Conservation (phyloP, 2,888 invertebrate genomes). For the Euplagia quadripunctaria region DNA sequence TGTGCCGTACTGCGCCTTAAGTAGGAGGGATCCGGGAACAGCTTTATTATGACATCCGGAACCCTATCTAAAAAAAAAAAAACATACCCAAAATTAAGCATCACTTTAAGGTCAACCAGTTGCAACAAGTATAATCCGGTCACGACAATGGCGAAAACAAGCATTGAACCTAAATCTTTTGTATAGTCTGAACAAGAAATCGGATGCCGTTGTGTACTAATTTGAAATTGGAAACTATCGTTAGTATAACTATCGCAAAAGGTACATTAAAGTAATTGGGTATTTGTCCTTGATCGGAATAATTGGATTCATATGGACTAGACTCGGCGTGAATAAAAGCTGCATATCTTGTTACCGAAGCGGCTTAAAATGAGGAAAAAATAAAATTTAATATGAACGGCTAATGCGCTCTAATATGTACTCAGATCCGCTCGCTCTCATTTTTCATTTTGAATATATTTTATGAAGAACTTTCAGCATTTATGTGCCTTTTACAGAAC, state of each 20-base stretch:
- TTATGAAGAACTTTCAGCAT: no score
- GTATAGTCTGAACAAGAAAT: neutral
- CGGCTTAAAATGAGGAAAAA: neutral
- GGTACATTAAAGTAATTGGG: slow-evolving; percentile 2
- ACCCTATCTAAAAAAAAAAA: no score
- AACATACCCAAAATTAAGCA: no score
- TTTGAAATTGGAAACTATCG: neutral
- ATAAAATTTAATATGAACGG: neutral
- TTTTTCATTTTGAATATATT: no score
- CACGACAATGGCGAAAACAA: neutral
- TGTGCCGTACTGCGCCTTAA: no score
- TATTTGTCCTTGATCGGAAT: neutral
- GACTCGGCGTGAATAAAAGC: neutral
- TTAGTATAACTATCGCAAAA: neutral
- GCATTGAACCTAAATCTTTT: neutral
- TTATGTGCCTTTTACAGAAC: no score
- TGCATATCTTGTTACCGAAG: neutral
- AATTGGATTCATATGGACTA: neutral
- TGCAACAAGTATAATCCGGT: neutral
- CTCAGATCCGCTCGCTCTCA: neutral
- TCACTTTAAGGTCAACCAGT: neutral
- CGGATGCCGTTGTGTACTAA: neutral
- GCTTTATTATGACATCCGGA: no score
- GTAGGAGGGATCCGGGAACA: no score
- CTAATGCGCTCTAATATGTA: neutral